Evolutionary conservation across 2,888 invertebrate genomes (phyloP), one percentile per base, ranked within the genome.

Genomic region (Cerastoderma edule): DNA sequence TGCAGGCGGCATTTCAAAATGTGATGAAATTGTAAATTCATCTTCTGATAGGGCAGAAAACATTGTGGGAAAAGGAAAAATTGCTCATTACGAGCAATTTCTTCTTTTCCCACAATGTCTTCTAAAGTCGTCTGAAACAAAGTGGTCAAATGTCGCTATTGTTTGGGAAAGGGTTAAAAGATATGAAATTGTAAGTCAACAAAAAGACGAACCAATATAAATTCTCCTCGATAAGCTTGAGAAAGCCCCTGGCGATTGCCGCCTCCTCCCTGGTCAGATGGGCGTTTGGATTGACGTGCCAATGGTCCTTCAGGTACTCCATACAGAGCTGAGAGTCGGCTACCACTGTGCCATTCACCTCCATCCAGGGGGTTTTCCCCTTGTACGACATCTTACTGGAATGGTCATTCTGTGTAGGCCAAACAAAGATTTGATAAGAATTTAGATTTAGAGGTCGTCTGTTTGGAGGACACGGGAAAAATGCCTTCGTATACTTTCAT

Each of bases 341-440:
- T 0, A 93, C 76, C 0, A 88, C 85, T 35, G 83, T 76, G 0
- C 92, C 93, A 75, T 93, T 92, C 67, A 90, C 89, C n/a, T 87
- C 87, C 50, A 93, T 92, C 92, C 92, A 93, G 0, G 93, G 93
- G 3, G 89, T 88, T 79, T 92, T 92, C 1, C 92, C 91, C 73
- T 93, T 92, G 13, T 85, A 87, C 22, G 93, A 92, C 70, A 90
- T 85, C 10, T 82, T 81, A 19, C 87, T 86, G 28, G 85, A 85
- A 56, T 89, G 89, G 71, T 92, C 91, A 79, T 89, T 89, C 91
- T 92, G 65, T 19, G n/a, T n/a, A n/a, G n/a, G n/a, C n/a, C n/a
- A 65, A 56, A 53, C 22, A 53, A 22, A 8, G 53, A 53, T 19
- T 16, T 44, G 44, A 13, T 44, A 44, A n/a, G n/a, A n/a, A n/a